Conservation (phyloP, 2,888 invertebrate genomes). For the Lamproptera curius region DNA sequence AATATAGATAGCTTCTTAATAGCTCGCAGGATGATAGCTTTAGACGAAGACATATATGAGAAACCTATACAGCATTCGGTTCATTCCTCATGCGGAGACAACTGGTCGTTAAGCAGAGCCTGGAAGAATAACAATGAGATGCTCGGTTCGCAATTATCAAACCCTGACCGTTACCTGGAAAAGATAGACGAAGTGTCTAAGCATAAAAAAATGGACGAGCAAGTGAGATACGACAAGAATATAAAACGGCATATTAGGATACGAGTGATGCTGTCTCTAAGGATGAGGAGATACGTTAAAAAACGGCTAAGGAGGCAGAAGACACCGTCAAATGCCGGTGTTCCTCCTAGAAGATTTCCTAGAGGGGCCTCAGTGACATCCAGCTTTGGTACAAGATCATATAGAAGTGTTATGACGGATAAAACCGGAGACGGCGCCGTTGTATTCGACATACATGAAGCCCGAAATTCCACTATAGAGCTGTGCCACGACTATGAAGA, state of each 20-base stretch:
- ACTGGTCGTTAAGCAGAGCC: constrained; percentile 73
- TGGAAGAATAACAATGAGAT: constrained; percentile 63
- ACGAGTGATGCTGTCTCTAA: constrained; percentile 81
- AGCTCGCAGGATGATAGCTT: constrained; percentile 57
- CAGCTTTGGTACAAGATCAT: constrained; percentile 65
- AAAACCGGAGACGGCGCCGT: constrained; percentile 63
- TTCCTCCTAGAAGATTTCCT: constrained; percentile 58
- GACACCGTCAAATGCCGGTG: constrained; percentile 37
- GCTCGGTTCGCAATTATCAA: constrained; percentile 52
- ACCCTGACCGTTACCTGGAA: constrained; percentile 51
- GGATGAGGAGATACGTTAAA: constrained; percentile 78
- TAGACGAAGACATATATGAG: constrained; percentile 68
- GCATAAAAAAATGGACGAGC: constrained; percentile 63
- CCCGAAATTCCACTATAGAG: constrained; percentile 66
- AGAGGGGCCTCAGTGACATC: constrained; percentile 54
- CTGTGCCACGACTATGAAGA: constrained; percentile 68
- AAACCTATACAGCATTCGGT: constrained; percentile 54
- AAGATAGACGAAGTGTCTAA: constrained; percentile 61
- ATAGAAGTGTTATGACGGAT: constrained; percentile 63
- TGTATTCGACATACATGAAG: constrained; percentile 67
- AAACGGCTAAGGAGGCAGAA: constrained; percentile 47
- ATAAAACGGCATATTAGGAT: constrained; percentile 81
- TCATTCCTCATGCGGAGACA: constrained; percentile 63
- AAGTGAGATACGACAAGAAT: constrained; percentile 75
- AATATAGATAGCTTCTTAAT: constrained; percentile 66